Conservation (phyloP, 2,113 vertebrate species). For the Prinia subflava region DNA sequence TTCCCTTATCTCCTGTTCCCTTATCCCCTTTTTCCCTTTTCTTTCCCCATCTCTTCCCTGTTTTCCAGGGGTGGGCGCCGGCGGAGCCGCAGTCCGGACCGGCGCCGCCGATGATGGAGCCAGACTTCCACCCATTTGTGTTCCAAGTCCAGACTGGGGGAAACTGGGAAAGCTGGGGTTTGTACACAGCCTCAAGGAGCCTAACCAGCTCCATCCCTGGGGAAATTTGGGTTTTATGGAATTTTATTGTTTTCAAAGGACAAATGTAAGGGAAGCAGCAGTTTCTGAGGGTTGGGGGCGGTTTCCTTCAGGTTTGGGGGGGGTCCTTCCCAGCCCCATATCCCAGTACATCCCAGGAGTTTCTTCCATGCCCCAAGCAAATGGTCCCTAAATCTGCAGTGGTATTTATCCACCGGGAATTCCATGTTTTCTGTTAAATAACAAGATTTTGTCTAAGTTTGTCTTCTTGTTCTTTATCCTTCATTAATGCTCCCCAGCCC, state of each 20-base stretch:
- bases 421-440: background rate
- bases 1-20: background rate
- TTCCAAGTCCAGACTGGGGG: background rate
- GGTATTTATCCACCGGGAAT: background rate
- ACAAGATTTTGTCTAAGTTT: background rate
- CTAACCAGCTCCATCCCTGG: background rate
- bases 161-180: background rate
- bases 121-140: background rate
- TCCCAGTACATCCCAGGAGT: background rate
- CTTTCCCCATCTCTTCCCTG: background rate
- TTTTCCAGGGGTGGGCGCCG: background rate
- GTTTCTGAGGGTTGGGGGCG: background rate
- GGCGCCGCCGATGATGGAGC: background rate
- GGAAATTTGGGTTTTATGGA: background rate
- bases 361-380: background rate
- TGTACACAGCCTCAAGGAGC: background rate
- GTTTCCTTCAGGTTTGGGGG: background rate
- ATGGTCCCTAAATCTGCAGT: background rate
- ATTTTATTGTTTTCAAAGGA: background rate
- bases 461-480: background rate
- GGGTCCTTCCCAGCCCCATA: background rate
- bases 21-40: background rate
- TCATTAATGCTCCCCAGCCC: background rate
- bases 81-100: background rate
- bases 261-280: background rate